These are phyloP conservation scores for Strongylocentrotus purpuratus DNA, from an alignment of 35 echinoderm and acorn worm species.

Conservation along the genomic window DNA sequence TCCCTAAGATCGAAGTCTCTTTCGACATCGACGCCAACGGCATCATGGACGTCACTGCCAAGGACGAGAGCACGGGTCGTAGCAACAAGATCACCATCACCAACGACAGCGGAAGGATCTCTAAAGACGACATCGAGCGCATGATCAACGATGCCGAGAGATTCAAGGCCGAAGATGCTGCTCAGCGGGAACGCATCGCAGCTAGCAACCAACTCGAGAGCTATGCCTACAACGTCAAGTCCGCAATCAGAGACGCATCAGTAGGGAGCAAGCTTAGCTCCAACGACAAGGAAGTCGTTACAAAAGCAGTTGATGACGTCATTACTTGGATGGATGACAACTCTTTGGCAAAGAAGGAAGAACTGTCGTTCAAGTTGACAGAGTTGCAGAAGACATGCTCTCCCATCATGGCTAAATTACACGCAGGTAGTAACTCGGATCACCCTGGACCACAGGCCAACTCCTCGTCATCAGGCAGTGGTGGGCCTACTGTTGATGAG, in stretches of 20 bases:
- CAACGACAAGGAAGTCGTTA: neutral
- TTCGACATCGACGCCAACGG: slow-evolving; percentile 83
- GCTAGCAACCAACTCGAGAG: slow-evolving; percentile 84
- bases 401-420: slow-evolving; percentile 65
- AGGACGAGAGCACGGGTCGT: slow-evolving; percentile 67
- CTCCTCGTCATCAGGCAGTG: slow-evolving; percentile 42
- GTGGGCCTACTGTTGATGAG: neutral
- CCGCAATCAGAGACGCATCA: slow-evolving; percentile 63
- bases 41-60: slow-evolving; percentile 78
- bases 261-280: slow-evolving; percentile 59
- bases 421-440: neutral
- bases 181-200: slow-evolving; percentile 69
- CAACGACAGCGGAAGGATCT: slow-evolving; percentile 54
- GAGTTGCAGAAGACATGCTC: slow-evolving; percentile 55
- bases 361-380: slow-evolving; percentile 47
- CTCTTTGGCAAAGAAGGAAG: slow-evolving; percentile 49
- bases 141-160: slow-evolving; percentile 80
- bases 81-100: slow-evolving; percentile 74
- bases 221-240: slow-evolving; percentile 83
- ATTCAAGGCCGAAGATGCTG: slow-evolving; percentile 88
- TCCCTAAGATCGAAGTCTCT: slow-evolving; percentile 78
- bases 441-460: slow-evolving; percentile 50
- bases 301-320: neutral
- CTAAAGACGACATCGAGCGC: slow-evolving; percentile 70
- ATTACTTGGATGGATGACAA: slow-evolving; percentile 60